These are phyloP conservation scores for Enteromius viviparus DNA, from an alignment of 2,797 vertebrate species.

Conservation along the genomic window DNA sequence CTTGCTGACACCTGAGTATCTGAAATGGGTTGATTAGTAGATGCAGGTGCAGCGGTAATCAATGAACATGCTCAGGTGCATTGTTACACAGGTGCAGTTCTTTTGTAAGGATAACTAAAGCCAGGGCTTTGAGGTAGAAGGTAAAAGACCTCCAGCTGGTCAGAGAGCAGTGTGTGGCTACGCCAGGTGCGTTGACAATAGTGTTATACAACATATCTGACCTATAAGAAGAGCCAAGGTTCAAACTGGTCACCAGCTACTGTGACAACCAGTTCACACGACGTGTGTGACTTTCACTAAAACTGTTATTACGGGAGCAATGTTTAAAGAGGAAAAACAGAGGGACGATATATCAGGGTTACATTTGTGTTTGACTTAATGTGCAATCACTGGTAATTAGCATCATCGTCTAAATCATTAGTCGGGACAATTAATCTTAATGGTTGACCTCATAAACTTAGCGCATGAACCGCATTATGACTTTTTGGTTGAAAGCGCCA, in stretches of 20 bases:
- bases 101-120: constrained; percentile 26
- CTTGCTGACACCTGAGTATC: constrained; percentile 45
- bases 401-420: constrained; percentile 31
- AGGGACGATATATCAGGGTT: constrained; percentile 26
- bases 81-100: constrained; percentile 41
- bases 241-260: not conserved
- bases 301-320: not conserved
- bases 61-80: constrained; percentile 46
- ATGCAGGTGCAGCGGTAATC: constrained; percentile 41
- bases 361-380: constrained; percentile 26
- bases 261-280: not conserved
- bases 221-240: not conserved
- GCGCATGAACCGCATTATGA: constrained; percentile 27
- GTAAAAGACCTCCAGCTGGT: constrained; percentile 35
- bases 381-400: constrained; percentile 28
- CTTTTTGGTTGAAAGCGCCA: constrained; percentile 9
- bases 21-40: constrained; percentile 44
- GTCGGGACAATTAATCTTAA: constrained; percentile 36
- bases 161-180: not conserved
- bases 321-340: not conserved
- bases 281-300: not conserved
- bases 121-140: not conserved
- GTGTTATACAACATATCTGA: not conserved
- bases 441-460: constrained; percentile 38
- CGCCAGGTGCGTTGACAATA: constrained; percentile 27